Conservation (phyloP, 2,797 vertebrate species). For the Melanotaenia trifasciata region DNA sequence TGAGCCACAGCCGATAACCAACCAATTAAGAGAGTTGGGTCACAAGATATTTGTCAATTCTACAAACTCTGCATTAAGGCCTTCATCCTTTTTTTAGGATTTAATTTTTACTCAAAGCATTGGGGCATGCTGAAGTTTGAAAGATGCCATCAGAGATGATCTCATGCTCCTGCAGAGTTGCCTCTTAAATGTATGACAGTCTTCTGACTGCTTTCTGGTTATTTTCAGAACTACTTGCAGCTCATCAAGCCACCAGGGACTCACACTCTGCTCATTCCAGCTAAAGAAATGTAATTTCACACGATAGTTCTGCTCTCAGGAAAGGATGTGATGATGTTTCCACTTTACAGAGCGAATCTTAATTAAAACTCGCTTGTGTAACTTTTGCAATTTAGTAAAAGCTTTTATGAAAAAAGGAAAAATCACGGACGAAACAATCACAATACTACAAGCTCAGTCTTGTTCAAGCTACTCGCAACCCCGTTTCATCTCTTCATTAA, state of each 20-base stretch:
- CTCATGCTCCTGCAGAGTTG: background rate
- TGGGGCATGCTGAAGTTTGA: background rate
- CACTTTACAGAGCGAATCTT: slow-evolving; percentile 29
- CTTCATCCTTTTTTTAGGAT: background rate
- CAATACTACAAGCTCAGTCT: background rate
- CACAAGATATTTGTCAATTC: too few relatives aligned
- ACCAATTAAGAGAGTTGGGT: too few relatives aligned
- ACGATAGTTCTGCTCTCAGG: slow-evolving; percentile 13
- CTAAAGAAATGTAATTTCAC: slow-evolving; percentile 39
- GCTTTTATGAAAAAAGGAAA: slow-evolving; percentile 12
- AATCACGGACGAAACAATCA: background rate
- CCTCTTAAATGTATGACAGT: background rate
- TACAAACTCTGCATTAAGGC: background rate
- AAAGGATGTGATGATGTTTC: slow-evolving; percentile 14
- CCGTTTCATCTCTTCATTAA: background rate
- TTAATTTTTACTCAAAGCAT: background rate
- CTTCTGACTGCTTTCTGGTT: slow-evolving; percentile 6
- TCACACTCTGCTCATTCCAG: slow-evolving; percentile 23
- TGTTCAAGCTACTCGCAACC: background rate
- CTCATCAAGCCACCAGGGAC: slow-evolving; percentile 15
- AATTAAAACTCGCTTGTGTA: slow-evolving; percentile 26
- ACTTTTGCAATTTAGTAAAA: slow-evolving; percentile 18
- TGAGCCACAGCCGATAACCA: too few relatives aligned
- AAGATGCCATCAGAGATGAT: background rate
- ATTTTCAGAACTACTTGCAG: slow-evolving; percentile 36